Evolutionary conservation across 2,797 vertebrate species (phyloP).

Genomic region (Pogoniulus pusillus): DNA sequence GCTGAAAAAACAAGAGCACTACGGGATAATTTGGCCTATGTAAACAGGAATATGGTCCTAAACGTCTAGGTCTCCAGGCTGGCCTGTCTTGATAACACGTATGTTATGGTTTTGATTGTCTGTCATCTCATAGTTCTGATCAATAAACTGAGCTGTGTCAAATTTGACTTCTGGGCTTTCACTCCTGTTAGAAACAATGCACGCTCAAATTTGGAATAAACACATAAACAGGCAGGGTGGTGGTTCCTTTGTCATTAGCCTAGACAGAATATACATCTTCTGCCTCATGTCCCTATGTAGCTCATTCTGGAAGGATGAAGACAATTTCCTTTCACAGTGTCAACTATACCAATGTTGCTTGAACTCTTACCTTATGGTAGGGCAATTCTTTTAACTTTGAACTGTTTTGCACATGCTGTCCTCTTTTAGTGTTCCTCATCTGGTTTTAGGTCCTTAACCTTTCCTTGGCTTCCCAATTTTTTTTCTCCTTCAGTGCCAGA

Average conservation of each 20-base stretch:
- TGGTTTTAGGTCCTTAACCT: no score
- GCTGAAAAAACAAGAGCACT: neutral
- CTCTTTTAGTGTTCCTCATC: no score
- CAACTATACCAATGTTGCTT: neutral
- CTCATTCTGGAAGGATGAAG: neutral
- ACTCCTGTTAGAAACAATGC: conserved; percentile 18
- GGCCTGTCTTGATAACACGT: neutral
- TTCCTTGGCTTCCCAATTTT: no score
- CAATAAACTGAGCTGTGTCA: conserved; percentile 47
- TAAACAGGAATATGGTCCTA: neutral
- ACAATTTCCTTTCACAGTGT: neutral
- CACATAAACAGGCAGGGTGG: neutral
- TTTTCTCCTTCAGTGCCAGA: no score
- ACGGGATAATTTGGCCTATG: neutral
- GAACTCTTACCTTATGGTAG: neutral
- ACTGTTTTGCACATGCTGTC: no score
- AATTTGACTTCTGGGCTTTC: conserved; percentile 42
- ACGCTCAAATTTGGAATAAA: conserved; percentile 2
- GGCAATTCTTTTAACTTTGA: no score
- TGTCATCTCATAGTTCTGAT: conserved; percentile 27
- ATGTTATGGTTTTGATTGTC: neutral
- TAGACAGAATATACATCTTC: neutral
- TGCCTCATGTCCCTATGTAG: neutral
- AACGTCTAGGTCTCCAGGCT: neutral
- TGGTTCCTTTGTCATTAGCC: neutral